Percentiles rank a stretch among this genome's conserved stretches.
Conservation (phyloP, 2,113 vertebrate genomes). For the Sceloporus undulatus region DNA sequence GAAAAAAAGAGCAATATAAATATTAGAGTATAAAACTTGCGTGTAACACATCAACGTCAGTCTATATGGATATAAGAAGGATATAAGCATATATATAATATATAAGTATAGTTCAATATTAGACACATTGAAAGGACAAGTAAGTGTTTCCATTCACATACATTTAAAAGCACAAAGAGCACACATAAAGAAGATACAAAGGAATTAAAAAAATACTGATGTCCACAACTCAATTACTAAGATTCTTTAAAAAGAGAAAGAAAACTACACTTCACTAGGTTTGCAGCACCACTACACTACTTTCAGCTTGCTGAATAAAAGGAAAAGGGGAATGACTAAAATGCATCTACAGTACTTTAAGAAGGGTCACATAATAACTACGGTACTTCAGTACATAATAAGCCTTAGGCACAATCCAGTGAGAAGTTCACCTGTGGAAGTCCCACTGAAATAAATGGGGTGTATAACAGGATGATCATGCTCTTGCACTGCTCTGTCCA, state of each 20-base stretch:
- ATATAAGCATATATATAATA: constrained; percentile 93
- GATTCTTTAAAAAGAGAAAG: constrained; percentile 67
- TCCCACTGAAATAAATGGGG: not conserved
- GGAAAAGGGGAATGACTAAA: constrained; percentile 74
- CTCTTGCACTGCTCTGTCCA: not conserved
- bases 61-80: constrained; percentile 92
- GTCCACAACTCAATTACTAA: constrained; percentile 74
- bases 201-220: constrained; percentile 73
- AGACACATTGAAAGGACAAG: constrained; percentile 87
- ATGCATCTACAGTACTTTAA: constrained; percentile 70
- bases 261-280: constrained; percentile 76
- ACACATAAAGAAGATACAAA: constrained; percentile 75
- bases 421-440: not conserved
- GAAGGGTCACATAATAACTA: constrained; percentile 62
- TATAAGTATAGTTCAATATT: constrained; percentile 90
- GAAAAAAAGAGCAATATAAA: constrained; percentile 99
- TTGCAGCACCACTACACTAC: constrained; percentile 79
- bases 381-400: constrained; percentile 51
- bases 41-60: constrained; percentile 88
- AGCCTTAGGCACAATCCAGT: constrained; percentile 37
- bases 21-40: constrained; percentile 99
- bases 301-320: constrained; percentile 73
- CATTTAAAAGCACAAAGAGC: constrained; percentile 84
- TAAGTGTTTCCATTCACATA: constrained; percentile 87
- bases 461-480: not conserved